Conservation (phyloP, 2,888 invertebrate species). For the Thysanoteuthis rhombus region DNA sequence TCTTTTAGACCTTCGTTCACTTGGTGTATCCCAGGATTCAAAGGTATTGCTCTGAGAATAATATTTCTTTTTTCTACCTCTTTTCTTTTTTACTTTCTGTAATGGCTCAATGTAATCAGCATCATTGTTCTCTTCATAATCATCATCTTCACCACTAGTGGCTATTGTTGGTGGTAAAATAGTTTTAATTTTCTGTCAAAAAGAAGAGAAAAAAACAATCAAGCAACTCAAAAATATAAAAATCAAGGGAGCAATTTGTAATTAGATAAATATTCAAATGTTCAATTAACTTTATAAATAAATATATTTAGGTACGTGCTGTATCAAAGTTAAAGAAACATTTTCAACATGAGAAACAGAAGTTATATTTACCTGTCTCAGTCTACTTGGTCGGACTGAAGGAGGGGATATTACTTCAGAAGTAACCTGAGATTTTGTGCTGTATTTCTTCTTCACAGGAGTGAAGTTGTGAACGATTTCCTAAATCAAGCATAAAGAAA, state of each 20-base stretch:
- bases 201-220: neutral
- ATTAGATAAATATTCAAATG: neutral
- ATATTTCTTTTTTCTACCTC: constrained; percentile 12
- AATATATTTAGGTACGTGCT: neutral
- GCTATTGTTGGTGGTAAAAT: constrained; percentile 43
- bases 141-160: constrained; percentile 16
- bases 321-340: too few relatives aligned
- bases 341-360: neutral
- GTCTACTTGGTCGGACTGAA: constrained; percentile 44
- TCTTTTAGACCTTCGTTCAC: neutral
- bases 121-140: neutral
- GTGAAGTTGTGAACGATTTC: constrained; percentile 19
- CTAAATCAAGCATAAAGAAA: neutral
- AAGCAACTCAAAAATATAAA: neutral
- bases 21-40: neutral
- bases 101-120: neutral
- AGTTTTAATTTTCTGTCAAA: constrained; percentile 48
- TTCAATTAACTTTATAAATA: neutral
- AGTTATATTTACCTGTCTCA: constrained; percentile 47
- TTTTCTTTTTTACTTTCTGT: too few relatives aligned
- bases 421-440: constrained; percentile 33
- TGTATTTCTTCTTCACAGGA: constrained; percentile 33
- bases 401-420: constrained; percentile 36
- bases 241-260: neutral
- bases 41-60: neutral